Percentiles rank a stretch among this genome's conserved stretches.
phyloP scores from a whole-genome alignment of 2,888 invertebrate species.

The Agrypnus murinus region DNA sequence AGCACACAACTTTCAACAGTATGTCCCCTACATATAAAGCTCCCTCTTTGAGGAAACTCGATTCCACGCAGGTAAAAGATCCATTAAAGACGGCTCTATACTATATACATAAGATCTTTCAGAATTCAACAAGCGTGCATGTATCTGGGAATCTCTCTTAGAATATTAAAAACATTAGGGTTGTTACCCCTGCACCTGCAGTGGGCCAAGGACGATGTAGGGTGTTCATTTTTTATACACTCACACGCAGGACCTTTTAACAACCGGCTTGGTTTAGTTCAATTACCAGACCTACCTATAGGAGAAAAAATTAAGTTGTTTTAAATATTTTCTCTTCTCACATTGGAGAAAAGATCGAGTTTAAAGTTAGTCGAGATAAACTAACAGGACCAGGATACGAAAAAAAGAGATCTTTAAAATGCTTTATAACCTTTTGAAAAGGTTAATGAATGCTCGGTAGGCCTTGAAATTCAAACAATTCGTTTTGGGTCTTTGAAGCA shows the following conservation, averaged over 20 bases:
- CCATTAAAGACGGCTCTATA: slow-evolving; percentile 5
- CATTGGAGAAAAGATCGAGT: neutral
- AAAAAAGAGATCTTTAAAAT: neutral
- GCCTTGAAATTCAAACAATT: slow-evolving; percentile 66
- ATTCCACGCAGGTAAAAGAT: slow-evolving; percentile 14
- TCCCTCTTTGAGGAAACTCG: neutral
- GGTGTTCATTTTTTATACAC: slow-evolving; percentile 32
- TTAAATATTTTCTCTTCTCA: slow-evolving; percentile 1
- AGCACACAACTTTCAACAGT: neutral
- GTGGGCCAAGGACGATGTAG: slow-evolving; percentile 44
- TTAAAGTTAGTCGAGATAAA: neutral
- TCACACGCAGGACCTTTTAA: no score
- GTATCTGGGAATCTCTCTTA: neutral
- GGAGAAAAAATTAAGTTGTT: slow-evolving; percentile 23
- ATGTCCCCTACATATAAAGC: neutral
- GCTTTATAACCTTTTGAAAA: slow-evolving; percentile 63
- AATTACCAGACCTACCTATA: no score
- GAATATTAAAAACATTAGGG: slow-evolving; percentile 23
- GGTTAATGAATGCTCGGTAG: slow-evolving; percentile 70
- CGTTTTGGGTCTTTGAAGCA: slow-evolving; percentile 52
- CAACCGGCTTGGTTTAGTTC: no score
- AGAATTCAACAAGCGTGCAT: no score
- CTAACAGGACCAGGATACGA: slow-evolving; percentile 14
- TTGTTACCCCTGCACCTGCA: slow-evolving; percentile 50
- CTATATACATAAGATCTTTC: neutral